Evolutionary conservation across 2,888 invertebrate species (phyloP), one percentile per base, ranked within the genome.

Genomic region (Malthinus seriepunctatus): DNA sequence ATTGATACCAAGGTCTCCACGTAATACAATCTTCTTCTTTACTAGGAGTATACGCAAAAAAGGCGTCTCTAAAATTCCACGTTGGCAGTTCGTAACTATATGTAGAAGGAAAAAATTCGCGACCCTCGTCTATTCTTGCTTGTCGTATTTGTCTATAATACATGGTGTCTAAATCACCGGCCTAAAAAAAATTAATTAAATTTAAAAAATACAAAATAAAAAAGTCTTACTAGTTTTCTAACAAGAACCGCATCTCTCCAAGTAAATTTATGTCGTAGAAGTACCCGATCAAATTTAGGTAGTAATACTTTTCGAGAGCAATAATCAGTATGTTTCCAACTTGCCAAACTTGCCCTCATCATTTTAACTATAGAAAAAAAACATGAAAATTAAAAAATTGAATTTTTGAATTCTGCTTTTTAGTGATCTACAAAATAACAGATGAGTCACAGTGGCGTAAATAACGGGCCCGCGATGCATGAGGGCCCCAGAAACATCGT

Each of bases 31-130:
- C 69, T 51, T 73, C 71, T 56, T 76, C 75, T 66, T 76, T 76
- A 3, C 69, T 58, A 8, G 77, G 74, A 38, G 71, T 54, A 63
- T 78, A 79, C 3, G 77, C 69, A 57, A 76, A 78, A 62, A 67
- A 76, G 49, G 70, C 71, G 56, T 77, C 71, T 44, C 76, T 66
- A 61, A 76, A 76, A 9, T 69, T 68, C 32, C 64, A 65, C 7
- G 63, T 73, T 2, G 73, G 76, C 51, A 76, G 73, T 62, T 75
- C 70, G 60, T 78, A 77, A 10, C 68, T 60, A 58, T 67, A 75
- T 11, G 71, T 67, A 9, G 73, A 65, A 2, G 76, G 74, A 52
- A 73, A 78, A 57, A 75, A 75, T 67, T 76, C 74, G 42, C 78
- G 71, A 8, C 70, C 72, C 47, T 68, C 69, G 15, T 73, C 65